Percentiles rank a stretch among this genome's conserved stretches.
Evolutionary conservation across 2,113 vertebrate genomes (phyloP).

Genomic region (Bagarius yarrelli): DNA sequence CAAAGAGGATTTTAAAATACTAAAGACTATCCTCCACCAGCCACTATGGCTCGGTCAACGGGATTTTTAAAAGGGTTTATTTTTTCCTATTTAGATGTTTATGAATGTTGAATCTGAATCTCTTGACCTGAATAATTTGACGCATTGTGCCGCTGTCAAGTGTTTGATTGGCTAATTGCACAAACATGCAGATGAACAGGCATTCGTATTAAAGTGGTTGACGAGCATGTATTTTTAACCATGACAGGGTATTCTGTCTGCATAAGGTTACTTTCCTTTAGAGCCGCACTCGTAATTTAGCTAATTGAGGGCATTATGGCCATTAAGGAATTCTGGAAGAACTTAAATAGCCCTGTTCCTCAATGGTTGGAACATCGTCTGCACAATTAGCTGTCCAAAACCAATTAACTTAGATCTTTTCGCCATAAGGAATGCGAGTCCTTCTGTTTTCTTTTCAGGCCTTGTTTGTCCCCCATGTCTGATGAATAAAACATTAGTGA

Average conservation of each 20-base stretch:
- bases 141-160: neutral
- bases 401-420: slow-evolving; percentile 18
- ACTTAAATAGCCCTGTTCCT: slow-evolving; percentile 20
- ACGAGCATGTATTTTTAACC: neutral
- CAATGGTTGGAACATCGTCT: slow-evolving; percentile 22
- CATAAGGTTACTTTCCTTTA: neutral
- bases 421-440: slow-evolving; percentile 1
- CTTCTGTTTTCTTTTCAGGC: neutral
- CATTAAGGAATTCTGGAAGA: slow-evolving; percentile 25
- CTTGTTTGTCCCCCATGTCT: neutral
- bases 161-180: neutral
- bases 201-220: neutral
- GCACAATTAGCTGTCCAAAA: slow-evolving; percentile 28
- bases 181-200: neutral
- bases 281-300: slow-evolving; percentile 15
- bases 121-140: neutral
- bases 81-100: neutral
- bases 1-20: no score
- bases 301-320: slow-evolving; percentile 23
- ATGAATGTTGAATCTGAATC: neutral
- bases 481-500: slow-evolving; percentile 9
- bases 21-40: neutral
- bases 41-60: neutral
- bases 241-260: slow-evolving; percentile 3
- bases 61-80: neutral